Evolutionary conservation across 2,888 invertebrate genomes (phyloP).

Genomic region (Scrobipalpa costella): DNA sequence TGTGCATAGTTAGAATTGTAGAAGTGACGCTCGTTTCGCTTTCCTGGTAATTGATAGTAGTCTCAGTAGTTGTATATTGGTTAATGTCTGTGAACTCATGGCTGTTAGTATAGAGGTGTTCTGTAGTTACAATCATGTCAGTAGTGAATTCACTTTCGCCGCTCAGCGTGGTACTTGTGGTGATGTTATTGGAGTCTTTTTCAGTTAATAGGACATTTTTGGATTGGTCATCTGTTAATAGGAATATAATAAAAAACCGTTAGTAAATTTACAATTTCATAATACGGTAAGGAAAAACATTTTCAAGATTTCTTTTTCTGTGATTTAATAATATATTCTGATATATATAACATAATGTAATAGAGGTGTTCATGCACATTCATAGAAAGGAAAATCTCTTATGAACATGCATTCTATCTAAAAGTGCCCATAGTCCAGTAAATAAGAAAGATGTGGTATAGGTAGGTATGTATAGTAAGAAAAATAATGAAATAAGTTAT

Average conservation of each 20-base stretch:
- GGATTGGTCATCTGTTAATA: constrained; percentile 78
- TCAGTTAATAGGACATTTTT: constrained; percentile 76
- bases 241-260: constrained; percentile 66
- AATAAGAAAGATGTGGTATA: not conserved
- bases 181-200: constrained; percentile 59
- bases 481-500: not conserved
- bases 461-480: constrained; percentile 10
- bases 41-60: constrained; percentile 32
- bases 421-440: constrained; percentile 18
- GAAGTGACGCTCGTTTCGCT: constrained; percentile 33
- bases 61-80: constrained; percentile 20
- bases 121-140: constrained; percentile 45
- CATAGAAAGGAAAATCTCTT: constrained; percentile 1
- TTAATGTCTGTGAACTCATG: constrained; percentile 29
- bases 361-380: constrained; percentile 7
- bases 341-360: too few species aligned
- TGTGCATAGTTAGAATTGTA: constrained; percentile 29
- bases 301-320: not conserved
- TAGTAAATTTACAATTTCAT: constrained; percentile 39
- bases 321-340: not conserved
- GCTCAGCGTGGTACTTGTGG: constrained; percentile 48
- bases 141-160: constrained; percentile 48
- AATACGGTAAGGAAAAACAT: not conserved
- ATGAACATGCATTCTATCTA: constrained; percentile 12
- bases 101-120: constrained; percentile 34